Conservation (phyloP, 2,113 vertebrate genomes). For the Bostrychus sinensis region DNA sequence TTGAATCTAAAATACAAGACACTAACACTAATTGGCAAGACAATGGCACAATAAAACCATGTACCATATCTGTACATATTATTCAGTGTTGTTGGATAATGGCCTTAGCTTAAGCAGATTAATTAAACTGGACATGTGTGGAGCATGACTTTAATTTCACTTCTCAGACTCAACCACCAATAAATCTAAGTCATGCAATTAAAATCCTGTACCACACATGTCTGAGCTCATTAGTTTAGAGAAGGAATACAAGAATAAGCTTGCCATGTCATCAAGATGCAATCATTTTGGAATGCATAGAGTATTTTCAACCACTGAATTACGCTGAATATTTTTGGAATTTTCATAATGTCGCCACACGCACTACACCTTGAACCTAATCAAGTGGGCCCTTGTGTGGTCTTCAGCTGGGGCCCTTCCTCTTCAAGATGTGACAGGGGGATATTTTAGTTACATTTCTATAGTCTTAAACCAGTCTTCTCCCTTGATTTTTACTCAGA, state of each 20-base stretch:
- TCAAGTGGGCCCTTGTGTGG: too few relatives aligned
- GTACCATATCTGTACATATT: slow-evolving; percentile 5
- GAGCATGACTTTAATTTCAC: background rate
- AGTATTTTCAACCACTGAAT: too few relatives aligned
- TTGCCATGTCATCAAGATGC: slow-evolving; percentile 6
- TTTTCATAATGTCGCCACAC: too few relatives aligned
- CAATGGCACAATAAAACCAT: background rate
- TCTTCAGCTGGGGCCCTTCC: too few relatives aligned
- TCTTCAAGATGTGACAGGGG: too few relatives aligned
- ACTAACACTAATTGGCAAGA: background rate
- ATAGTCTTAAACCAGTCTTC: too few relatives aligned
- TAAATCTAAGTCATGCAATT: background rate
- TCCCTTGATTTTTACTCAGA: too few relatives aligned
- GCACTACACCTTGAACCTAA: too few relatives aligned
- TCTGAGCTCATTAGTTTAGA: background rate
- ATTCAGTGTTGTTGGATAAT: background rate
- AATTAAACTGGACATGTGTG: slow-evolving; percentile 4
- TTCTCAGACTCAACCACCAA: background rate
- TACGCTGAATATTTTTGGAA: too few relatives aligned
- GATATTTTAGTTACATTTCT: too few relatives aligned
- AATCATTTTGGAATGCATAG: background rate
- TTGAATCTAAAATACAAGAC: background rate
- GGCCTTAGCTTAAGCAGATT: slow-evolving; percentile 4
- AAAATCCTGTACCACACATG: slow-evolving; percentile 6
- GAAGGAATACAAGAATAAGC: too few relatives aligned